Conservation (phyloP, 2,797 vertebrate genomes). For the Falco rusticolus region DNA sequence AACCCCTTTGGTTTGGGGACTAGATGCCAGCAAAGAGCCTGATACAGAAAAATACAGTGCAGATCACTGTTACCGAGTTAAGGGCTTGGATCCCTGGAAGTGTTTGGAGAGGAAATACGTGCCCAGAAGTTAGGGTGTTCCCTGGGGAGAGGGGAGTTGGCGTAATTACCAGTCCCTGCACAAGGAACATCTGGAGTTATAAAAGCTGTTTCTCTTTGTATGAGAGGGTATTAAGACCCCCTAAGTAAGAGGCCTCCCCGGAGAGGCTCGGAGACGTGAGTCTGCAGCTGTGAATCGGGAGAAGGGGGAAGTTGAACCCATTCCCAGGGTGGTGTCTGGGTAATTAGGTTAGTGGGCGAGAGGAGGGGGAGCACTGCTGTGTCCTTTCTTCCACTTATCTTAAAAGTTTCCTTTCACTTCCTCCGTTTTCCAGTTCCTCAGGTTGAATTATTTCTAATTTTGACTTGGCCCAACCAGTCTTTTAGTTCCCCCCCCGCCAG, state of each 20-base stretch:
- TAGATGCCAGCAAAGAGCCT: not conserved
- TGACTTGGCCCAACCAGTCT: not conserved
- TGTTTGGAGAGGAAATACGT: not conserved
- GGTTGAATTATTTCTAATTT: not conserved
- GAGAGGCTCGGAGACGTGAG: not conserved
- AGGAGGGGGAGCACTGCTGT: not conserved
- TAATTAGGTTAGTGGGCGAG: not conserved
- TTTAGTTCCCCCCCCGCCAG: not conserved
- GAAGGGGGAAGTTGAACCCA: not conserved
- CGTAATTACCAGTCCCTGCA: not conserved
- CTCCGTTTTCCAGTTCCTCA: not conserved
- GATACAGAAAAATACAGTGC: not conserved
- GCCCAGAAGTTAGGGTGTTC: not conserved
- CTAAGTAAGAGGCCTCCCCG: not conserved
- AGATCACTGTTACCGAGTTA: not conserved
- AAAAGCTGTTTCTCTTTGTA: not conserved
- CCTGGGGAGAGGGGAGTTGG: not conserved
- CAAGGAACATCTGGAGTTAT: not conserved
- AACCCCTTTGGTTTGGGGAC: not conserved
- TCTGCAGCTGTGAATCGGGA: not conserved
- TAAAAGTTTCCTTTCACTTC: not conserved
- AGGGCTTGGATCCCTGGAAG: fast-evolving
- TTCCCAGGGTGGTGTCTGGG: not conserved
- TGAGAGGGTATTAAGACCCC: not conserved
- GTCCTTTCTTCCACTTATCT: not conserved